These are phyloP conservation scores for Kradibia gibbosae DNA, from an alignment of 1,140 invertebrate genomes.

Conservation along the genomic window DNA sequence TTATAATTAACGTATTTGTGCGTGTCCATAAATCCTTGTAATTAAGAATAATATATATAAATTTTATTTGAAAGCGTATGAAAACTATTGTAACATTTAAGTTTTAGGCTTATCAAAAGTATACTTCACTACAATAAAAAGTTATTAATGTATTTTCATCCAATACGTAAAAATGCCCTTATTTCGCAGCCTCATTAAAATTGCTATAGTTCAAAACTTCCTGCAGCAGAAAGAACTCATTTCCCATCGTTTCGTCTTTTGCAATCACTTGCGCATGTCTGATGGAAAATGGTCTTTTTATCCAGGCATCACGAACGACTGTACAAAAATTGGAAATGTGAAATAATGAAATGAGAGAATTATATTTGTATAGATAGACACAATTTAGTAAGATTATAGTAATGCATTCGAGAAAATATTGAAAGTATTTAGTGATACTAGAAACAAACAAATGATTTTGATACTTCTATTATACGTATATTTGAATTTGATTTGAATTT, in stretches of 20 bases:
- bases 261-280: not conserved
- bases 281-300: constrained; percentile 9
- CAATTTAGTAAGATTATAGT: not conserved
- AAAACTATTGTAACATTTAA: no score
- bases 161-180: not conserved
- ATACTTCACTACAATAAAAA: not conserved
- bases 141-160: not conserved
- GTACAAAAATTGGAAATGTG: not conserved
- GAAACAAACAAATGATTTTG: no score
- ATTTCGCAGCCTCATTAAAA: constrained; percentile 9
- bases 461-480: no score
- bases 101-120: constrained; percentile 43
- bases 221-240: not conserved
- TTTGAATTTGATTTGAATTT: no score
- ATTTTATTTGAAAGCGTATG: no score
- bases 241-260: not conserved
- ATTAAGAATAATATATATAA: no score
- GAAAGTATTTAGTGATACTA: no score
- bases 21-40: no score
- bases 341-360: not conserved
- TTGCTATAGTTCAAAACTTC: not conserved
- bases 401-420: not conserved
- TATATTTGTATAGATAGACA: not conserved
- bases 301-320: constrained; percentile 2
- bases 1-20: no score